phyloP scores from a whole-genome alignment of 2,797 vertebrate species.

The Sebastes taczanowskii region DNA sequence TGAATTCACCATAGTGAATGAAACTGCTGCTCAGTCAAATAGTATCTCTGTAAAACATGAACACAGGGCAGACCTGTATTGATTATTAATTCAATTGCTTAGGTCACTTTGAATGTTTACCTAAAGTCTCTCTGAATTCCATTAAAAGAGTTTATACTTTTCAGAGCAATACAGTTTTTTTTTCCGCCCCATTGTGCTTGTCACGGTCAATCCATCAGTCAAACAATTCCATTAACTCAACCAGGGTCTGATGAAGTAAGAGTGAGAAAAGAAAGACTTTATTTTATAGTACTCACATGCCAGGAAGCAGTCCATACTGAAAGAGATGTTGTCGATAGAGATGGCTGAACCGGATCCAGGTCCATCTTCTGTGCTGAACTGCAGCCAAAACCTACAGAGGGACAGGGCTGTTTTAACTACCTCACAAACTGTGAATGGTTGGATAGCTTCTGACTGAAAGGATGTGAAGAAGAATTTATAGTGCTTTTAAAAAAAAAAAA shows the following conservation, averaged over 20 bases:
- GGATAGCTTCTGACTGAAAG: slow-evolving; percentile 15
- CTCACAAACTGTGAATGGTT: background rate
- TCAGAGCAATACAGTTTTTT: background rate
- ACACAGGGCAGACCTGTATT: background rate
- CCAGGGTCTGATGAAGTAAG: background rate
- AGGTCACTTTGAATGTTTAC: slow-evolving; percentile 8
- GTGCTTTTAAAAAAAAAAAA: slow-evolving; percentile 2
- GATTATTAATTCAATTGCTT: slow-evolving; percentile 20
- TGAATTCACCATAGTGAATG: background rate
- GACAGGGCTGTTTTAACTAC: slow-evolving; percentile 23
- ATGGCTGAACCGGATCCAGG: slow-evolving; percentile 86
- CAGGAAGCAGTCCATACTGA: slow-evolving; percentile 97
- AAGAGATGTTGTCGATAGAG: slow-evolving; percentile 94
- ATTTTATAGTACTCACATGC: slow-evolving; percentile 88
- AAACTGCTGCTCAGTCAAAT: slow-evolving; percentile 21
- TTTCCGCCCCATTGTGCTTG: background rate
- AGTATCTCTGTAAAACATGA: slow-evolving; percentile 8
- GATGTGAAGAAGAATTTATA: slow-evolving; percentile 4
- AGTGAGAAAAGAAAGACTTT: background rate
- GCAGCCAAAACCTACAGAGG: slow-evolving; percentile 92
- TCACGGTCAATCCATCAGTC: slow-evolving; percentile 17
- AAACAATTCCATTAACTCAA: slow-evolving; percentile 7
- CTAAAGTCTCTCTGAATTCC: background rate
- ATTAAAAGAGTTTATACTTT: background rate
- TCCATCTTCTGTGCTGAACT: slow-evolving; percentile 88